Conservation (phyloP, 2,888 invertebrate genomes). For the Halictus ligatus region DNA sequence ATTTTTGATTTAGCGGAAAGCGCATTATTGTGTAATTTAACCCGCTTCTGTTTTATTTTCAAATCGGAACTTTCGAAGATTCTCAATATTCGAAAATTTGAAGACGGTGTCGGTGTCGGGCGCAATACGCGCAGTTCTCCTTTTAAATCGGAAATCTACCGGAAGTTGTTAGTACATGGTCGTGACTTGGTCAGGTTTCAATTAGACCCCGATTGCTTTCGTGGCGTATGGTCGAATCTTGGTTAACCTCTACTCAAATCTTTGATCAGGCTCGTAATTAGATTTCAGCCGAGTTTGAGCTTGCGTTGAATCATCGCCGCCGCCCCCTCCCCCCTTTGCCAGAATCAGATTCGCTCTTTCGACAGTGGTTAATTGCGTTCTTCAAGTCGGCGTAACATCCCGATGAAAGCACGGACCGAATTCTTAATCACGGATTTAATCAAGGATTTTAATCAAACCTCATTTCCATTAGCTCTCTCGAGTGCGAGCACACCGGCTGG, state of each 20-base stretch:
- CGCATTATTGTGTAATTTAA: too few species aligned
- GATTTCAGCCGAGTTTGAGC: neutral
- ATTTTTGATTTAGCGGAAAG: too few species aligned
- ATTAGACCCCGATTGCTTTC: constrained; percentile 36
- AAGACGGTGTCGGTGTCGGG: neutral
- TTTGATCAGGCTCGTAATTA: constrained; percentile 40
- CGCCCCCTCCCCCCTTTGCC: too few species aligned
- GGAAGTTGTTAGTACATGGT: neutral
- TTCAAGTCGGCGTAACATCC: neutral
- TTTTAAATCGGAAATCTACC: neutral
- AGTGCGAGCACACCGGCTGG: neutral
- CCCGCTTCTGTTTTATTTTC: neutral
- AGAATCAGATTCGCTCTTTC: neutral
- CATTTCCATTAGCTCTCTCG: neutral
- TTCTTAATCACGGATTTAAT: constrained; percentile 28
- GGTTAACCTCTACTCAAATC: constrained; percentile 36
- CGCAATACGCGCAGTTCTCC: neutral
- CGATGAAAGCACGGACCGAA: neutral
- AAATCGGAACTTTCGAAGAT: neutral
- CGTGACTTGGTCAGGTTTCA: constrained; percentile 25
- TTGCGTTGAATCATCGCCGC: neutral
- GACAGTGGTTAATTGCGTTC: constrained; percentile 4
- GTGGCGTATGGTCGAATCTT: constrained; percentile 25
- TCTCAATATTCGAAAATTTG: too few species aligned
- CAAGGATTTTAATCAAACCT: constrained; percentile 10